These are phyloP conservation scores for Heliconius charithonia DNA, from an alignment of 2,888 invertebrate genomes.

Conservation along the genomic window DNA sequence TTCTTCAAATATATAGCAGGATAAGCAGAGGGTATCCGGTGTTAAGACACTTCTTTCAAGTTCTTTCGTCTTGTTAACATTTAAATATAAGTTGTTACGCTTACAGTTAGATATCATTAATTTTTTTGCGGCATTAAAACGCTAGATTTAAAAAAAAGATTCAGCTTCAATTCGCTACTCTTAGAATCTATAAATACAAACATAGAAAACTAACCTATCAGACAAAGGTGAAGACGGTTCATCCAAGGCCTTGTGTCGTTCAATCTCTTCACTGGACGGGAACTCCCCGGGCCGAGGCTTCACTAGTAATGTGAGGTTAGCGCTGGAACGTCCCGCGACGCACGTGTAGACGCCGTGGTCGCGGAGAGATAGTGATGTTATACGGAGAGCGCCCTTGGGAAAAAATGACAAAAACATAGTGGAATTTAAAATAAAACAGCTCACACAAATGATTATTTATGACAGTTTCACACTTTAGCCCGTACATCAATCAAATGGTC, in stretches of 20 bases:
- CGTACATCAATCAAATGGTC: too few species aligned
- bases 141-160: too few species aligned
- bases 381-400: conserved; percentile 89
- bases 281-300: conserved; percentile 91
- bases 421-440: not conserved
- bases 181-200: not conserved
- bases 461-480: not conserved
- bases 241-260: conserved; percentile 78
- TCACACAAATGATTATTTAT: too few species aligned
- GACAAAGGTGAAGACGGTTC: conserved; percentile 77
- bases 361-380: conserved; percentile 90
- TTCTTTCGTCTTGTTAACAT: not conserved
- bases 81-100: not conserved
- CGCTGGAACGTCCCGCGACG: conserved; percentile 91
- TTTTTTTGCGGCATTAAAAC: too few species aligned
- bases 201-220: conserved; percentile 65
- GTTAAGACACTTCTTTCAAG: too few species aligned
- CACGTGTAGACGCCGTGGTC: conserved; percentile 95
- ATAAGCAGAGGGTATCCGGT: too few species aligned
- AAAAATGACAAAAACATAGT: too few species aligned
- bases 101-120: not conserved
- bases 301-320: conserved; percentile 91
- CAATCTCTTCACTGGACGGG: conserved; percentile 91
- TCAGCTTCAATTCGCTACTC: too few species aligned
- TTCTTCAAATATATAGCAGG: too few species aligned